Evolutionary conservation across 2,888 invertebrate genomes (phyloP).

Genomic region (Drosophila histrio): DNA sequence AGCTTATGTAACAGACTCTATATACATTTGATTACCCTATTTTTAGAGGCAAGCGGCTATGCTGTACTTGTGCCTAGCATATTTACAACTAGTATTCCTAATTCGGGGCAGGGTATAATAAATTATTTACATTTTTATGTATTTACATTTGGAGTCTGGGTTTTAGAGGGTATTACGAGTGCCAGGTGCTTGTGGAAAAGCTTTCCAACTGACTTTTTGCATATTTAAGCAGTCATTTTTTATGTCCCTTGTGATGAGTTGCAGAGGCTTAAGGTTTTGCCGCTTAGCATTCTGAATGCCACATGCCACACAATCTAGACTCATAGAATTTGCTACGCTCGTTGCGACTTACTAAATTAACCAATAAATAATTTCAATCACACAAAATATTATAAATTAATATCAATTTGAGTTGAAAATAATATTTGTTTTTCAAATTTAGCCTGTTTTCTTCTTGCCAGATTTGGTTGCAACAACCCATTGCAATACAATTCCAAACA

Average conservation of each 20-base stretch:
- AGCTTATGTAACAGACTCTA: slow-evolving; percentile 32
- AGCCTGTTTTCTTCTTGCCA: not conserved
- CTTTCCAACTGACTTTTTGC: not conserved
- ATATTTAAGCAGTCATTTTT: not conserved
- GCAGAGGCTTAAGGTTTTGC: not conserved
- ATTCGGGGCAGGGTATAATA: not conserved
- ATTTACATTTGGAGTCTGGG: not conserved
- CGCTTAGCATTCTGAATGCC: not conserved
- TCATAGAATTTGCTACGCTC: not conserved
- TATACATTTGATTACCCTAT: slow-evolving; percentile 22
- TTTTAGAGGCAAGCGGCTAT: not conserved
- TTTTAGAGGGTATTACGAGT: not conserved
- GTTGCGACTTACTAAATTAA: no score
- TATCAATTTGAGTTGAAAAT: no score
- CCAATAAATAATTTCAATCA: no score
- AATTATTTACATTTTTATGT: not conserved
- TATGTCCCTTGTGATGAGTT: not conserved
- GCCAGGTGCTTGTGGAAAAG: not conserved
- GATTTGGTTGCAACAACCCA: slow-evolving; percentile 1
- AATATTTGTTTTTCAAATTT: not conserved
- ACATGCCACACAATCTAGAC: not conserved
- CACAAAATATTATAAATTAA: no score
- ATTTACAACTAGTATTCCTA: not conserved
- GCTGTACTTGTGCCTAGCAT: not conserved
- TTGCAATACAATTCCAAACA: slow-evolving; percentile 38